These are phyloP conservation scores for Oophaga pumilio DNA, from an alignment of 2,113 vertebrate genomes.

Conservation along the genomic window DNA sequence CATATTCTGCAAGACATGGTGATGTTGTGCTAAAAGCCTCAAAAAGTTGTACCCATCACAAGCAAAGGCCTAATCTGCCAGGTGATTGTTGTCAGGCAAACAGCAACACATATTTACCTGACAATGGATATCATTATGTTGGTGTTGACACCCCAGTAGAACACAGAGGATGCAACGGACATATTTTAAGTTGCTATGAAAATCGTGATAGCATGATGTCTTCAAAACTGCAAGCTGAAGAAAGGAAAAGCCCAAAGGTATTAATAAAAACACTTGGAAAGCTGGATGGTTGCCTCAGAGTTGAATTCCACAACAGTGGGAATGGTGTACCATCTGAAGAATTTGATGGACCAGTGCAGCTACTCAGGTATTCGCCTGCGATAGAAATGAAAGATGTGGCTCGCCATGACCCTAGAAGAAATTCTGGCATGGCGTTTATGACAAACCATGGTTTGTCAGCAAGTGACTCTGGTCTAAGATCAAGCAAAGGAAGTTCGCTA, in stretches of 20 bases:
- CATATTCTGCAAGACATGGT: slow-evolving; percentile 78
- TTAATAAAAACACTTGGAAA: slow-evolving; percentile 89
- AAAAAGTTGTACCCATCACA: slow-evolving; percentile 68
- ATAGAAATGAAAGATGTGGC: slow-evolving; percentile 71
- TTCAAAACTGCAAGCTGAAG: slow-evolving; percentile 69
- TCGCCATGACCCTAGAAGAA: slow-evolving; percentile 67
- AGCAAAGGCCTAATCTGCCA: slow-evolving; percentile 68
- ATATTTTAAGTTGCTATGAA: slow-evolving; percentile 73
- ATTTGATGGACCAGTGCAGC: slow-evolving; percentile 80
- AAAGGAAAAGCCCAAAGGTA: slow-evolving; percentile 87
- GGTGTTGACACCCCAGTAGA: slow-evolving; percentile 68
- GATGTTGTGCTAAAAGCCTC: slow-evolving; percentile 77
- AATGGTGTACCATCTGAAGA: slow-evolving; percentile 69
- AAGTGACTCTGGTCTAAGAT: slow-evolving; percentile 77
- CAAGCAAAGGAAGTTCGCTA: slow-evolving; percentile 91
- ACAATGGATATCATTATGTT: slow-evolving; percentile 73
- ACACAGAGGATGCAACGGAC: slow-evolving; percentile 71
- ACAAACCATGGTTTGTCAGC: slow-evolving; percentile 68
- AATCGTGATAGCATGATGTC: slow-evolving; percentile 63
- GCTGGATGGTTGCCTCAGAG: slow-evolving; percentile 85
- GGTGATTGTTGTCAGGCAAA: slow-evolving; percentile 69
- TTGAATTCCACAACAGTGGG: slow-evolving; percentile 87
- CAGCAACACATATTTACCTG: slow-evolving; percentile 61
- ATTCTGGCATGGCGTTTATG: slow-evolving; percentile 65
- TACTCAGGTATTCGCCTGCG: slow-evolving; percentile 88